Evolutionary conservation across 1,140 invertebrate species (phyloP), one percentile per base, ranked within the genome.

Genomic region (Akabosia matsudoensis): DNA sequence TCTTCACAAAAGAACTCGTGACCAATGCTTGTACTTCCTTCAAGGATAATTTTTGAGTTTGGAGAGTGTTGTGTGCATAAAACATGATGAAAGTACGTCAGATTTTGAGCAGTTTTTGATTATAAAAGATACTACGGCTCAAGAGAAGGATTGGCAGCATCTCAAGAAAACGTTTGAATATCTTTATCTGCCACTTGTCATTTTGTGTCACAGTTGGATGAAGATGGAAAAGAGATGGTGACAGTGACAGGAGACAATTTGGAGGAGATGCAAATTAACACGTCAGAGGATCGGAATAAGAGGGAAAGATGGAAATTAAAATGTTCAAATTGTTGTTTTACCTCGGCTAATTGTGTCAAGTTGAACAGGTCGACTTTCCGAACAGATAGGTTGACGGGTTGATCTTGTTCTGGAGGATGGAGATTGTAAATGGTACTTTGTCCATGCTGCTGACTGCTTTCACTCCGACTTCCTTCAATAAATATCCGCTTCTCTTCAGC

Each of bases 291-390:
- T 7, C 13, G n/a, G 24, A 24, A 61, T 24, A 22, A 61, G 54
- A 61, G 14, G 24, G 24, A 24, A 22, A 61, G 54, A 61, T n/a
- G n/a, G n/a, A n/a, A n/a, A n/a, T n/a, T n/a, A n/a, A n/a, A n/a
- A n/a, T n/a, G n/a, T n/a, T n/a, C n/a, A n/a, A n/a, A n/a, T n/a
- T n/a, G n/a, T n/a, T 51, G 10, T 51, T 51, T 67, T 16, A 92
- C 90, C 83, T 92, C 90, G 1, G 91, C 91, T 70, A 92, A 84
- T 82, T 92, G 90, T 7, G 90, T 91, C 14, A 92, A 85, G 80
- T 92, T 92, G 84, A 91, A 92, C 18, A 92, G 85, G 80, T 91
- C 90, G 78, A 82, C 78, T 71, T 78, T 71, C 45, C 80, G 79
- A 14, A 80, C 64, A 51, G 81, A 79, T 45, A 81, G 72, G 64